Percentiles rank a stretch among this genome's conserved stretches.
These are phyloP conservation scores for Delichon dasypus DNA, from an alignment of 2,797 vertebrate species.

Conservation along the genomic window DNA sequence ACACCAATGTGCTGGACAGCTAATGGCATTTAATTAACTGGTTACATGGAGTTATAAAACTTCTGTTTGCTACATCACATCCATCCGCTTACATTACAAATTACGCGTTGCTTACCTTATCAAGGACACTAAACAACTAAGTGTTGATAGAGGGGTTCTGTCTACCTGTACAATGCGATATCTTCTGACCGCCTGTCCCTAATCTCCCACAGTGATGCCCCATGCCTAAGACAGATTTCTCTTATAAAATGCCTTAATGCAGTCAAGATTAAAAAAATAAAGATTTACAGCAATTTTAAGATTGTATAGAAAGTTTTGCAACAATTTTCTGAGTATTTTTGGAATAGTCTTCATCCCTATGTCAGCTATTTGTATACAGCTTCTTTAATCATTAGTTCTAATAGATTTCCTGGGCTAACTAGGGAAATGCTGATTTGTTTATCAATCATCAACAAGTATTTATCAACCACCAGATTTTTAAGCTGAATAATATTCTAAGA, in stretches of 20 bases:
- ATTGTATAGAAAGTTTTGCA: neutral
- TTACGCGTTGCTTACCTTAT: too few species aligned
- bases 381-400: neutral
- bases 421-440: neutral
- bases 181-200: too few species aligned
- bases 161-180: too few species aligned
- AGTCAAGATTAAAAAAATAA: neutral
- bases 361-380: neutral
- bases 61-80: too few species aligned
- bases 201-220: too few species aligned
- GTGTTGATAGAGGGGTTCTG: too few species aligned
- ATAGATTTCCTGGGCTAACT: neutral
- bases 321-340: neutral
- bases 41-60: too few species aligned
- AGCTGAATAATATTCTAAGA: neutral
- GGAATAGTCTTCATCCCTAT: neutral
- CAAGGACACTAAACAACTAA: too few species aligned
- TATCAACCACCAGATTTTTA: neutral
- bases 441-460: neutral
- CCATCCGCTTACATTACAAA: too few species aligned
- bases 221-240: neutral
- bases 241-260: neutral
- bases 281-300: neutral
- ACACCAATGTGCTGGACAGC: too few species aligned
- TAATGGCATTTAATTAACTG: too few species aligned